These are phyloP conservation scores for Gari tellinella DNA, from an alignment of 2,888 invertebrate species.

Conservation along the genomic window DNA sequence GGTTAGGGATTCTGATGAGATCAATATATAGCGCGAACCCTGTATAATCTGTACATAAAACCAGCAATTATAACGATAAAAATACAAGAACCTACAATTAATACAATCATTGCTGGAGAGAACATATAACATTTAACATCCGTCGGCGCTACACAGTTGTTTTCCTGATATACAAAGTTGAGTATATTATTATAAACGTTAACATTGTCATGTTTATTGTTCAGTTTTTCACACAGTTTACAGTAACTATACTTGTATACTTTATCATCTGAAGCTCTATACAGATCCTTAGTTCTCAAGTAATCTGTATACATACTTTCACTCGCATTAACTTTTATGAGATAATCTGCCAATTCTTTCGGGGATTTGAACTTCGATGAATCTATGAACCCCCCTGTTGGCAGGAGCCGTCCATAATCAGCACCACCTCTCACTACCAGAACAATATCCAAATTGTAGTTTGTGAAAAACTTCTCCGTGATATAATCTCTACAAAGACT, in stretches of 20 bases:
- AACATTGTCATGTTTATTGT: too few relatives aligned
- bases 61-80: too few relatives aligned
- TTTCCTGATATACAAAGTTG: too few relatives aligned
- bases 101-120: too few relatives aligned
- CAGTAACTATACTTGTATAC: neutral
- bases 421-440: slow-evolving; percentile 35
- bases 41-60: too few relatives aligned
- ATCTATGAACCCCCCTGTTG: slow-evolving; percentile 25
- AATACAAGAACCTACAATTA: too few relatives aligned
- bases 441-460: slow-evolving; percentile 47
- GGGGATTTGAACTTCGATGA: slow-evolving; percentile 40
- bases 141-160: too few relatives aligned
- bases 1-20: too few relatives aligned
- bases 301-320: slow-evolving; percentile 23
- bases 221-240: neutral
- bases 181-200: too few relatives aligned
- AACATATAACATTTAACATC: too few relatives aligned
- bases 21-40: too few relatives aligned
- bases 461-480: slow-evolving; percentile 50
- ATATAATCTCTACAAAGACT: slow-evolving; percentile 46
- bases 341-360: slow-evolving; percentile 29
- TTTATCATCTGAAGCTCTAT: slow-evolving; percentile 21
- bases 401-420: slow-evolving; percentile 11
- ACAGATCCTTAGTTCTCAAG: slow-evolving; percentile 33
- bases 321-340: slow-evolving; percentile 27